Base-by-base conservation (phyloP, 2,797 vertebrate genomes). In the Pangasius larnaudii region DNA sequence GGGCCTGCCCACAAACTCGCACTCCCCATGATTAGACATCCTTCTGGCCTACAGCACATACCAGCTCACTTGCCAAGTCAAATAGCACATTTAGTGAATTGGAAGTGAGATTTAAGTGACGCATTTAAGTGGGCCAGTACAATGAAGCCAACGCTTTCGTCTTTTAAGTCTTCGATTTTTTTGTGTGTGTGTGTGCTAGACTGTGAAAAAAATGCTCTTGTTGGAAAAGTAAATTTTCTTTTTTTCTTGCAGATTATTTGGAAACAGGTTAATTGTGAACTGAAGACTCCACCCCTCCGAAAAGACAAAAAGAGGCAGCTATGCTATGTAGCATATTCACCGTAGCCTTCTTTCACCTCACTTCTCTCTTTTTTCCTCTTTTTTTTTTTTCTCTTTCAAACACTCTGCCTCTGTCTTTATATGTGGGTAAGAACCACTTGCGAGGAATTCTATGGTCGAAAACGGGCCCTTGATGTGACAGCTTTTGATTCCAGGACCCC, bases 11-110 rank as follows among this genome's bases (percentile, higher is more conserved):
- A 95, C 94, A 97, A 97, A 96, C 97, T 97, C 95, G 96, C 85
- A 96, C 96, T 97, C 95, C 96, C 95, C 95, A 95, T 96, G 96
- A 96, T 97, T 95, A 96, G 96, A 96, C 96, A 96, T 96, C 97
- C 96, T 91, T 96, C 97, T 97, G 96, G 96, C 97, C 95, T 95
- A 94, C 95, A 97, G 96, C 97, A 97, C 96, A 97, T 95, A 97
- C 96, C 95, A 95, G 94, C 93, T 96, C 95, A 95, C 96, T 97
- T 97, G 97, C 97, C 97, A 98, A 98, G 96, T 97, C 96, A 98
- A 98, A 98, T 97, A 98, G 97, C 96, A 97, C 97, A 97, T 97
- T 97, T 97, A 97, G 97, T 96, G 96, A 97, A 97, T 97, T 97
- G 95, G 96, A 98, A 98, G 96, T 97, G 96, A 96, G 96, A 97